phyloP scores from a whole-genome alignment of 2,888 invertebrate genomes.

The Eutolmus rufibarbis region DNA sequence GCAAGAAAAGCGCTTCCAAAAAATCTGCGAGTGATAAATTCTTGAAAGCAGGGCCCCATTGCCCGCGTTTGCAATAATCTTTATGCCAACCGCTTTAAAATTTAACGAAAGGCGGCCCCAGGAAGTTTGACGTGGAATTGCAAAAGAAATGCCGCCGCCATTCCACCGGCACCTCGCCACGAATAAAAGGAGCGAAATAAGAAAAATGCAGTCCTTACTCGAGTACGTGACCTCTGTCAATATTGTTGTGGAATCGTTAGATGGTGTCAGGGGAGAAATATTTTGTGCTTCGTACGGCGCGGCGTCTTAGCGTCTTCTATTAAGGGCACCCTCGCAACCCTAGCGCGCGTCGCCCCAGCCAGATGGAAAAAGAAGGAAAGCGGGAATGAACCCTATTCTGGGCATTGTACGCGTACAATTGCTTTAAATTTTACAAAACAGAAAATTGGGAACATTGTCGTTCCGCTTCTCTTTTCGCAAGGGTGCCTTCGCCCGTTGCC shows the following conservation, averaged over 20 bases:
- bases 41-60: neutral
- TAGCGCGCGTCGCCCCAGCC: neutral
- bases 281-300: constrained; percentile 23
- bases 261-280: constrained; percentile 46
- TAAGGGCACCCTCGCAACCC: neutral
- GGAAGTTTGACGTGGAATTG: constrained; percentile 19
- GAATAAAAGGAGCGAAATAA: constrained; percentile 30
- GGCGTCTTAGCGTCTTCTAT: constrained; percentile 31
- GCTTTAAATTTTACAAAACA: constrained; percentile 45
- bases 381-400: constrained; percentile 29
- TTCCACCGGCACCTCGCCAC: neutral
- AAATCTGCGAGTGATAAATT: neutral
- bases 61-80: constrained; percentile 14
- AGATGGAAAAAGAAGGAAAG: neutral
- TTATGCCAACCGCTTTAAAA: constrained; percentile 24
- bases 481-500: neutral
- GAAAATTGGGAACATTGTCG: constrained; percentile 43
- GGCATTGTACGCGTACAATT: constrained; percentile 45
- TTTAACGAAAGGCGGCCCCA: neutral
- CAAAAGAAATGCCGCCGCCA: neutral
- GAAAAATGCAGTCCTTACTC: constrained; percentile 44
- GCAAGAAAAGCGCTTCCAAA: neutral
- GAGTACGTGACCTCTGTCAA: constrained; percentile 48
- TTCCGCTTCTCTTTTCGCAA: neutral
- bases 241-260: constrained; percentile 43